These are phyloP conservation scores for Edolisoma coerulescens DNA, from an alignment of 2,113 vertebrate species.

Conservation along the genomic window DNA sequence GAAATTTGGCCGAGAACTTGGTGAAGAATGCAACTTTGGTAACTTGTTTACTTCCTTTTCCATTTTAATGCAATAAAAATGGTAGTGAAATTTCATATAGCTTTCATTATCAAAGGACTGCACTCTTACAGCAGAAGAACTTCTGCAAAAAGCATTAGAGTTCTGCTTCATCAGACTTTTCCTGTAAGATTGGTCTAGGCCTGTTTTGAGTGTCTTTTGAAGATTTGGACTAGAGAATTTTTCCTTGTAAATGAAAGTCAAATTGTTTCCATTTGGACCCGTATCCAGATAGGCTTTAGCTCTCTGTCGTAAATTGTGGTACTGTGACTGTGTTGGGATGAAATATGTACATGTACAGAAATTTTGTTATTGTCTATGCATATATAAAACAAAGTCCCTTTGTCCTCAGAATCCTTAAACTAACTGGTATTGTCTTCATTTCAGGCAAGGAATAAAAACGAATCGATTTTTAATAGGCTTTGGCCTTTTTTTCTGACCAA, in stretches of 20 bases:
- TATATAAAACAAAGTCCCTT: neutral
- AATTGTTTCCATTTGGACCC: neutral
- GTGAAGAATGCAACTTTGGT: slow-evolving; percentile 96
- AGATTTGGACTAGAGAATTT: neutral
- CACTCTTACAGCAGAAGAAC: neutral
- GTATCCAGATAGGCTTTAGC: neutral
- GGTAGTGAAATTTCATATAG: neutral
- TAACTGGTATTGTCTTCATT: neutral
- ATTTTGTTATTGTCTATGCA: neutral
- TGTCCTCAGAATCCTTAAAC: neutral
- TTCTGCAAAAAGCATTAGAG: neutral
- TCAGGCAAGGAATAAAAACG: neutral
- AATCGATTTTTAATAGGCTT: neutral
- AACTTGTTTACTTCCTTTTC: slow-evolving; percentile 23
- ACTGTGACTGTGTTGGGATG: neutral
- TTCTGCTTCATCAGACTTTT: neutral
- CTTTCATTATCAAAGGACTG: neutral
- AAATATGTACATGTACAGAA: neutral
- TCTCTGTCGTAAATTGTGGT: neutral
- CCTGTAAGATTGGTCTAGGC: neutral
- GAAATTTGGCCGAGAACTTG: slow-evolving; percentile 92
- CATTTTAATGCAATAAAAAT: neutral
- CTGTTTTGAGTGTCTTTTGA: neutral
- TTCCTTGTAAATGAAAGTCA: neutral
- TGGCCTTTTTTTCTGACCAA: neutral